A percentile compares a stretch with the other conserved stretches of the same genome.
Evolutionary conservation across 2,888 invertebrate genomes (phyloP).

Genomic region (Arge pagana): DNA sequence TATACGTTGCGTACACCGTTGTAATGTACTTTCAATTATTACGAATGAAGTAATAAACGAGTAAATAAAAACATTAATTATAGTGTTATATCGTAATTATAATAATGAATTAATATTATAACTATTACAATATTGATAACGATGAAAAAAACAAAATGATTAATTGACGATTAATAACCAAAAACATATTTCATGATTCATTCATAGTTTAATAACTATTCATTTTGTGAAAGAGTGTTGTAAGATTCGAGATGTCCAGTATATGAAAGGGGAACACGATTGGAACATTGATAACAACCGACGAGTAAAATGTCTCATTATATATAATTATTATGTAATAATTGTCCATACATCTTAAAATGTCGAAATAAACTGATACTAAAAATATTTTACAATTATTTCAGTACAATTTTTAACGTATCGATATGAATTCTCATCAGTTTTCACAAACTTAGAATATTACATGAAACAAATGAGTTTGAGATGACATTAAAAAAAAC

Average conservation of each 20-base stretch:
- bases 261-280: slow-evolving; percentile 25
- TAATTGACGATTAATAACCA: slow-evolving; percentile 49
- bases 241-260: slow-evolving; percentile 37
- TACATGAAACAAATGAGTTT: too few relatives aligned
- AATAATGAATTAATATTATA: slow-evolving; percentile 50
- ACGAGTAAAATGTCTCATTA: slow-evolving; percentile 51
- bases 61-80: slow-evolving; percentile 40
- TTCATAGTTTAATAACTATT: slow-evolving; percentile 47
- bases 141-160: slow-evolving; percentile 41
- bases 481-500: too few relatives aligned
- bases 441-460: too few relatives aligned
- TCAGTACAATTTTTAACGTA: too few relatives aligned
- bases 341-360: slow-evolving; percentile 57
- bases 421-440: too few relatives aligned
- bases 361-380: slow-evolving; percentile 56
- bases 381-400: slow-evolving; percentile 30
- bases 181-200: slow-evolving; percentile 51
- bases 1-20: slow-evolving; percentile 44
- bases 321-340: slow-evolving; percentile 54
- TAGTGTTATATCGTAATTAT: slow-evolving; percentile 56
- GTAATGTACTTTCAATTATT: slow-evolving; percentile 49
- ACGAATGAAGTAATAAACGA: slow-evolving; percentile 38
- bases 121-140: slow-evolving; percentile 52
- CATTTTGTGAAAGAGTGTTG: slow-evolving; percentile 44
- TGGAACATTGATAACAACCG: slow-evolving; percentile 40